Evolutionary conservation across 2,113 vertebrate genomes (phyloP), one percentile per base, ranked within the genome.

Genomic region (Phalacrocorax pelagicus): DNA sequence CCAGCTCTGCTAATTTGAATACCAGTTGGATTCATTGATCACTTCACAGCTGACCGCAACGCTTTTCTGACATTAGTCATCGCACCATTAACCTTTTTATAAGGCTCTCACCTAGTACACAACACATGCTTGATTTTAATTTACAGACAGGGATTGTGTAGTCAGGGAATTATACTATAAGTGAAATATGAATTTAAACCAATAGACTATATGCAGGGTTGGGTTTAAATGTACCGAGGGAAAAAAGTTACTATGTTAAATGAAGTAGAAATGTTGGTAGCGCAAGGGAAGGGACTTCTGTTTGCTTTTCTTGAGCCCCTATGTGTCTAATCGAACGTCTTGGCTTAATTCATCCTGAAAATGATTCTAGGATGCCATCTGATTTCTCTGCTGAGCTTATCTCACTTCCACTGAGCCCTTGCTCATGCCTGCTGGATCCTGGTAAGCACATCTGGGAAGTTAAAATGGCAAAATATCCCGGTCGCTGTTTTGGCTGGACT

Each of bases 1-100:
- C 62, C 51, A 59, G 14, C 65, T 49, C 84, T 47, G 19, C 71
- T 84, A 63, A 73, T 78, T 30, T 72, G 55, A 62, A 54, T 81
- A 88, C 46, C 27, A 69, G 59, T 52, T 51, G 65, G 67, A 90
- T 89, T 89, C 88, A 96, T 46, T 92, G 96, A 96, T 93, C 88
- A 54, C 38, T 69, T 82, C 77, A 69, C 80, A 92, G 72, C 46
- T 79, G 44, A 91, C 58, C 61, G 2, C n/a, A 70, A 57, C 49
- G 14, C 26, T 74, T 46, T 55, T 32, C 67, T 93, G 84, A 88
- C 70, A 73, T 62, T 29, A 88, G 63, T 49, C 59, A 58, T 23
- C 49, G 47, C 79, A 74, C 42, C 54, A 72, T 94, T 95, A 92
- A 90, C 91, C 61, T 96, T 93, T 96, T 36, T 32, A 77, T 38